Evolutionary conservation across 2,888 invertebrate species (phyloP).

Genomic region (Octonoba sinensis): DNA sequence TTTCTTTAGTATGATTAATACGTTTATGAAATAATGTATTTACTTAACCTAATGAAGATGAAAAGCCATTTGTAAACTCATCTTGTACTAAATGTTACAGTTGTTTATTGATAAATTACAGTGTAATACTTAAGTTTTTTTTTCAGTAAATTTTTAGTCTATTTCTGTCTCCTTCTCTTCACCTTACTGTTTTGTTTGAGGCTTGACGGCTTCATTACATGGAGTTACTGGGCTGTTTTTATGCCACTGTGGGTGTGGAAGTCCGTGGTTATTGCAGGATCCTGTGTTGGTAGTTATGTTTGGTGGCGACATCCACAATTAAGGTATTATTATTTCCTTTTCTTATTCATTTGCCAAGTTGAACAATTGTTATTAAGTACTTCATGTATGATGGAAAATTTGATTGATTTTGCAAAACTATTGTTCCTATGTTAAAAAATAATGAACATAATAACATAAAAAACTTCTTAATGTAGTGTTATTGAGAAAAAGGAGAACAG

Average conservation of each 20-base stretch:
- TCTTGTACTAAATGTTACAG: too few relatives aligned
- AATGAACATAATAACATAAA: too few relatives aligned
- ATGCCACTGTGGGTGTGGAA: conserved; percentile 99
- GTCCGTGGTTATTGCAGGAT: conserved; percentile 86
- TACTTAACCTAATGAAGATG: too few relatives aligned
- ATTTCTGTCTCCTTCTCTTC: conserved; percentile 91
- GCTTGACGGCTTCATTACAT: conserved; percentile 85
- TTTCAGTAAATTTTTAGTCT: conserved; percentile 96
- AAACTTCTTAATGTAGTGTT: too few relatives aligned
- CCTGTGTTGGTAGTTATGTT: conserved; percentile 90
- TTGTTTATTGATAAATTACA: too few relatives aligned
- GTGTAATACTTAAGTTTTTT: conserved; percentile 67
- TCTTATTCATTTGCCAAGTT: background rate
- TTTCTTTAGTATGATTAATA: too few relatives aligned
- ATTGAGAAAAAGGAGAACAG: too few relatives aligned
- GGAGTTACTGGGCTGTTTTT: conserved; percentile 97
- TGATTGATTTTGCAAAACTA: background rate
- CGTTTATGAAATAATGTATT: too few relatives aligned
- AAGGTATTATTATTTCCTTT: conserved; percentile 75
- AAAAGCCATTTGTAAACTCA: too few relatives aligned
- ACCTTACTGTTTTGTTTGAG: conserved; percentile 90
- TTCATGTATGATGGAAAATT: background rate
- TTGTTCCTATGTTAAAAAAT: too few relatives aligned
- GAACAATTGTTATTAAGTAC: background rate
- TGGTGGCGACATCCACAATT: conserved; percentile 98